Evolutionary conservation across 2,113 vertebrate species (phyloP), one percentile per base, ranked within the genome.

Genomic region (Shinisaurus crocodilurus): DNA sequence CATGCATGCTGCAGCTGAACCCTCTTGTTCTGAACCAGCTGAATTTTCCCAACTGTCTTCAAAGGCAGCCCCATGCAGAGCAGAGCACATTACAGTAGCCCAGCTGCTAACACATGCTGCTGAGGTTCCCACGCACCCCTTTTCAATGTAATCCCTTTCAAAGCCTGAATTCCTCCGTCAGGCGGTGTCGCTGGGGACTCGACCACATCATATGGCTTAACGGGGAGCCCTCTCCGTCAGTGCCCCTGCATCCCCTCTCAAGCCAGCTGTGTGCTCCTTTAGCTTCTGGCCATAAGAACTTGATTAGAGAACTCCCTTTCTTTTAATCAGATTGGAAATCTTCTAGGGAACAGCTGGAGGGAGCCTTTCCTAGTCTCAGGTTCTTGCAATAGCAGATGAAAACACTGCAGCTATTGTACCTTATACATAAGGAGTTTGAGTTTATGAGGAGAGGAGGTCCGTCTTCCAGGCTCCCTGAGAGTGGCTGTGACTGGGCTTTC

Each of bases 241-340:
- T 3, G 25, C 37, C 43, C 48, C 25, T 37, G 29, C 27, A 6
- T 29, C 79, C 50, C 45, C 37, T 93, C 90, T 79, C 89, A 81
- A 67, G 88, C 91, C 93, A 92, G 89, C 87, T 91, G 32, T 69
- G 82, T 90, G 92, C 96, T 86, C 91, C 94, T 94, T 93, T 70
- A 91, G 70, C 96, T 93, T 94, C 95, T 94, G 94, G 91, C 94
- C 93, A 65, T 65, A 29, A 92, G 92, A 93, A 93, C 96, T 94
- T 95, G 94, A 96, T 94, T 94, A 95, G 92, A 86, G 94, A 88
- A 92, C 93, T 93, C 95, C 0, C 92, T 93, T 95, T 92, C 84
- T 94, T 48, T 88, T 80, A 91, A 92, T 95, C 93, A 93, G 77
- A 86, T 57, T 96, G 88, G 92, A 92, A 92, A 87, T 34, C 75